A percentile compares a stretch with the other conserved stretches of the same genome.
phyloP scores from a whole-genome alignment of 2,797 vertebrate genomes.

The Chelidonichthys spinosus region DNA sequence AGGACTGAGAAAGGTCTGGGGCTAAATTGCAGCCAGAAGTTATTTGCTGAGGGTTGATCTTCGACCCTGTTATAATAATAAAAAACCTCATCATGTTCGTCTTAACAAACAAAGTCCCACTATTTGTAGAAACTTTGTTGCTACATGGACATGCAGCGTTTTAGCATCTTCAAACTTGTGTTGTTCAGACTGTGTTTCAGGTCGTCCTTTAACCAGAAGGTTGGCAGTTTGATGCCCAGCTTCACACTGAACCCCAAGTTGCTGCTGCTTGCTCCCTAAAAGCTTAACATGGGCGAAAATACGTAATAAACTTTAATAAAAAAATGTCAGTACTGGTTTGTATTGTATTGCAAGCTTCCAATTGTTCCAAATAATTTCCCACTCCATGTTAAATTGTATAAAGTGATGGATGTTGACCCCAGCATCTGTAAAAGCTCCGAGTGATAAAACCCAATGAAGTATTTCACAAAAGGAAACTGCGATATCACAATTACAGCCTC shows the following conservation, averaged over 20 bases:
- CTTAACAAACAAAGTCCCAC: not conserved
- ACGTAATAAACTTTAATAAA: too few relatives aligned
- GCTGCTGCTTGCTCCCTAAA: too few relatives aligned
- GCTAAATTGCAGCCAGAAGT: constrained; percentile 23
- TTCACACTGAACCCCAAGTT: too few relatives aligned
- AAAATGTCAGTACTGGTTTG: too few relatives aligned
- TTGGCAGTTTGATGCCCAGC: too few relatives aligned
- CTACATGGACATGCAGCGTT: not conserved
- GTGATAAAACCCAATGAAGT: not conserved
- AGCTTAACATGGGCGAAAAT: too few relatives aligned
- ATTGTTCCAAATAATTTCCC: not conserved
- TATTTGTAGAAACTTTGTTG: not conserved
- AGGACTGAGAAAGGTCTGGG: constrained; percentile 13
- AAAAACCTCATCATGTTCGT: constrained; percentile 32
- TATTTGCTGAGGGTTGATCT: constrained; percentile 48
- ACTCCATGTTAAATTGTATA: not conserved
- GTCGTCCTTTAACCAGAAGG: too few relatives aligned
- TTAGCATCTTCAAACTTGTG: not conserved
- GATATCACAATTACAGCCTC: not conserved
- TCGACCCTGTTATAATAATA: constrained; percentile 16
- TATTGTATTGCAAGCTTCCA: not conserved
- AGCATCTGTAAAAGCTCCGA: too few relatives aligned
- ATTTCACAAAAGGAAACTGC: not conserved
- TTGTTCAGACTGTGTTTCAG: not conserved
- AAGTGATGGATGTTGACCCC: not conserved